phyloP scores from a whole-genome alignment of 2,113 vertebrate species.

The Cinclus mexicanus region DNA sequence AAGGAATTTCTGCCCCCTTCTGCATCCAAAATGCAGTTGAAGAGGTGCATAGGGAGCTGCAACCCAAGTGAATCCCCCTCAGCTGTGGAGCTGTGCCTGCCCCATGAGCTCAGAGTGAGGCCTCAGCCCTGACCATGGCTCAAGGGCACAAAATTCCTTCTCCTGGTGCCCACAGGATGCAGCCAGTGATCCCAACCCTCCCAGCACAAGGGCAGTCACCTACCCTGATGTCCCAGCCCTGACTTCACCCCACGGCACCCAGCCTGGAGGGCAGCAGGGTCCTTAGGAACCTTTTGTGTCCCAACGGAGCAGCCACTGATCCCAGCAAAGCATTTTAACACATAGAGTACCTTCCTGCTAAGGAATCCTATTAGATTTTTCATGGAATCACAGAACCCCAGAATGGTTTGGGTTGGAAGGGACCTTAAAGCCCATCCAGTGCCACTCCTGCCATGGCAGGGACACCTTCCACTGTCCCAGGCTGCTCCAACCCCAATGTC shows the following conservation, averaged over 20 bases:
- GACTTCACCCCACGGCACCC: not conserved
- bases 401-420: too few species aligned
- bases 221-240: not conserved
- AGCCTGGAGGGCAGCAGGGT: not conserved
- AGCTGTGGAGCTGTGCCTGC: not conserved
- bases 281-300: not conserved
- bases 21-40: not conserved
- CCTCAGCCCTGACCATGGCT: not conserved
- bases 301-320: not conserved
- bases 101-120: not conserved
- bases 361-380: not conserved
- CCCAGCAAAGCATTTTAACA: not conserved
- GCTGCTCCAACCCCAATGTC: not conserved
- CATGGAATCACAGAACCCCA: not conserved
- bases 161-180: not conserved
- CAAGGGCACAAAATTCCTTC: not conserved
- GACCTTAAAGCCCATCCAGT: accelerated
- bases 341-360: not conserved
- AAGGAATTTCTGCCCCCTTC: not conserved
- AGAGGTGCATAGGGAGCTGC: not conserved
- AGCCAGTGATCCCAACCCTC: not conserved
- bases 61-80: accelerated
- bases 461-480: not conserved
- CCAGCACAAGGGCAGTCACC: not conserved
- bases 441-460: not conserved